Evolutionary conservation across 2,888 invertebrate genomes (phyloP).

Genomic region (Tenodera sinensis): DNA sequence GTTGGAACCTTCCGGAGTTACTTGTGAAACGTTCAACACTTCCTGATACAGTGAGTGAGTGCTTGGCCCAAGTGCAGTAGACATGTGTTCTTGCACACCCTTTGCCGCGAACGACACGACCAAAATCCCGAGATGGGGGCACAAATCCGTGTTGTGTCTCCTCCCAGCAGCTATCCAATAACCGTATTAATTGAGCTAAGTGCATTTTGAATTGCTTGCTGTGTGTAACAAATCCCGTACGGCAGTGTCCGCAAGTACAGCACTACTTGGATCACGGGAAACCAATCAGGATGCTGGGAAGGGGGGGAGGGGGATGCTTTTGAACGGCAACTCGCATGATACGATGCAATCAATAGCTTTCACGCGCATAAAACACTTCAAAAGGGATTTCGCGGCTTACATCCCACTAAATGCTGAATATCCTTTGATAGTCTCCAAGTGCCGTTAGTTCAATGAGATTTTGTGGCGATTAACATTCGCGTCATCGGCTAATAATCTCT

Average conservation of each 20-base stretch:
- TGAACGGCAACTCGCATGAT: neutral
- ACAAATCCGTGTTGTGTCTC: neutral
- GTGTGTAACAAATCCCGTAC: neutral
- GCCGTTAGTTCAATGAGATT: slow-evolving; percentile 12
- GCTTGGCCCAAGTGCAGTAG: too few species aligned
- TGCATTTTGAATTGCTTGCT: neutral
- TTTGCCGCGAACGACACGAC: neutral
- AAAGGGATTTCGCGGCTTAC: slow-evolving; percentile 15
- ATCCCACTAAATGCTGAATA: slow-evolving; percentile 10
- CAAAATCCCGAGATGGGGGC: neutral
- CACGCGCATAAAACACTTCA: slow-evolving; percentile 11
- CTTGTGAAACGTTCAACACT: too few species aligned
- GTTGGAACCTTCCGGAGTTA: too few species aligned
- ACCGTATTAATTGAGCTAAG: neutral
- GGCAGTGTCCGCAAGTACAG: neutral
- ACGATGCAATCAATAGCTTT: neutral
- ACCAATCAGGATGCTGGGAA: neutral
- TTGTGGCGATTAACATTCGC: slow-evolving; percentile 5
- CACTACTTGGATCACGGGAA: slow-evolving; percentile 5
- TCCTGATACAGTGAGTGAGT: too few species aligned
- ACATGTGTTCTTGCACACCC: too few species aligned
- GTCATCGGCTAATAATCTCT: neutral
- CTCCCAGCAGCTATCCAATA: neutral
- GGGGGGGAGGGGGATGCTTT: neutral
- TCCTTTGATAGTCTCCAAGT: slow-evolving; percentile 15